Conservation (phyloP, 23 tunicate genomes). For the Diplosoma virens region DNA sequence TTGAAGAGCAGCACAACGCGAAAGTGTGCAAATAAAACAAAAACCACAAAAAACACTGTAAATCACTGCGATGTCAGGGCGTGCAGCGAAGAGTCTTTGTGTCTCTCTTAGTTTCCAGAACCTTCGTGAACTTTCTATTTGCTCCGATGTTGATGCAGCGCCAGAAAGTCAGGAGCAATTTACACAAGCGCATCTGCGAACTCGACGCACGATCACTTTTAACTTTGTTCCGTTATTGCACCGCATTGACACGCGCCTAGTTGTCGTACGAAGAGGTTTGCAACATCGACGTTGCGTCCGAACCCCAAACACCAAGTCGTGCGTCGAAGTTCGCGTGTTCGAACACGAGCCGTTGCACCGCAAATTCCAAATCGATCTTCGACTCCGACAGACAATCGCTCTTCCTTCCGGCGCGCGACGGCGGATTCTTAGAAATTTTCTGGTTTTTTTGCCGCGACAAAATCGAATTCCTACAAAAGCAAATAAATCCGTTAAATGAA, state of each 20-base stretch:
- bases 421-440: conserved; percentile 21
- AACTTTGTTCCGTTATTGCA: conserved; percentile 57
- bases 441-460: conserved; percentile 22
- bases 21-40: too few species aligned
- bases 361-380: neutral
- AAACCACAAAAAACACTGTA: too few species aligned
- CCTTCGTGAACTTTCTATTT: too few species aligned
- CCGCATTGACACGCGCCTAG: conserved; percentile 25
- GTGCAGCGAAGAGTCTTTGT: too few species aligned
- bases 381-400: neutral
- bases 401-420: neutral
- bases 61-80: too few species aligned
- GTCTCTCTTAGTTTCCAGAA: too few species aligned
- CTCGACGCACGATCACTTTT: conserved; percentile 44
- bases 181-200: conserved; percentile 70
- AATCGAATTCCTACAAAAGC: conserved; percentile 29
- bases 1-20: too few species aligned
- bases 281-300: too few species aligned
- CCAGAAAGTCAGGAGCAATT: conserved; percentile 49
- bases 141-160: too few species aligned
- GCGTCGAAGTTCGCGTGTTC: neutral
- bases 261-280: conserved; percentile 44
- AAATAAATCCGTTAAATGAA: too few species aligned
- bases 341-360: conserved; percentile 7
- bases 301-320: neutral